Base-by-base conservation (phyloP, 2,888 invertebrate species). In the Byasa hedistus region DNA sequence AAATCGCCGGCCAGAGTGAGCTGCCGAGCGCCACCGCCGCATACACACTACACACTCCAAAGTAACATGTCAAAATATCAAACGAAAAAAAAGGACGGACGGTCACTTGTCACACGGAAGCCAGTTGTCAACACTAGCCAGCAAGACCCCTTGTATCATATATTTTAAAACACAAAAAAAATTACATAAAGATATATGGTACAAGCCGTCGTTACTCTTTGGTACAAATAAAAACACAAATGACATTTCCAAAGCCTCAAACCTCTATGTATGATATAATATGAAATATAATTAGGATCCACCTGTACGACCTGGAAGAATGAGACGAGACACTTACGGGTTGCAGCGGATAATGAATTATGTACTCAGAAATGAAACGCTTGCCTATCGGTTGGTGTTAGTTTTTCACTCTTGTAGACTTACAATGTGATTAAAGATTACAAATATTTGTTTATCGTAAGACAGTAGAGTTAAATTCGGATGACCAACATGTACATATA, bases 1-100 rank as follows among this genome's bases (percentile, higher is more conserved):
- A 87, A 73, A 89, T 86, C 89, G 84, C 87, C 90, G 91, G 88
- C 91, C 91, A 91, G 91, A 82, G 71, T 87, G 90, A 91, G 89
- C 91, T 88, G 69, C 71, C 73, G 73, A 69, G 78, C 74, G 75
- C 75, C 78, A 76, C 75, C 75, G 78, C 70, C 72, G 75, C 75
- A 71, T 70, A 64, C 68, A 72, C 71, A 76, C 87, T 86, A 88
- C 84, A 83, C 80, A 87, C 87, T 87, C 85, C 80, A 80, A 82
- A 84, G 74, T 73, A 82, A 81, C 76, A 81, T 73, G 75, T 82
- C 78, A 83, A 80, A 76, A 76, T 75, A 73, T 73, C 74, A 73
- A 44, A 17, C 44, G 44, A 36, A 36, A 19, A 17, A 76, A 74
- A 72, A 68, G 61, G 64, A 66, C 61, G 67, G 70, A 68, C 68